A percentile compares a stretch with the other conserved stretches of the same genome.
Conservation (phyloP, 2,888 invertebrate species). For the Drosophila neutralis region DNA sequence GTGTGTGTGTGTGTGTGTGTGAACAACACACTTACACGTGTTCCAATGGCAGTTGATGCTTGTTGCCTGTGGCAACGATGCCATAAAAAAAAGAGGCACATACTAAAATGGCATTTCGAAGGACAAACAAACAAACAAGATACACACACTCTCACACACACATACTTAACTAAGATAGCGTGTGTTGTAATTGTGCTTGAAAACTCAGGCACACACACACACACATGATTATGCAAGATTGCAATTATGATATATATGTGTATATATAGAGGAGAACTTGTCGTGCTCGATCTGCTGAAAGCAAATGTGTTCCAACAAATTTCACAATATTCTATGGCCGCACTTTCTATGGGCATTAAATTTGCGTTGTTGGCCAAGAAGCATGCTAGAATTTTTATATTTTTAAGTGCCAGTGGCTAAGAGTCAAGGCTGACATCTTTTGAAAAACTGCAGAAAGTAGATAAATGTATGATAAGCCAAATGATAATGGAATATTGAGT, state of each 20-base stretch:
- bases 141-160: conserved; percentile 18
- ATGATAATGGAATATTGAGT: background rate
- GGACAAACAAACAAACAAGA: conserved; percentile 74
- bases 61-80: conserved; percentile 29
- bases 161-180: conserved; percentile 6
- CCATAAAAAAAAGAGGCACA: conserved; percentile 68
- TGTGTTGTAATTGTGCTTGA: conserved; percentile 63
- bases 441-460: conserved; percentile 1
- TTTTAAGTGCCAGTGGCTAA: conserved; percentile 36
- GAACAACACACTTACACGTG: conserved; percentile 70
- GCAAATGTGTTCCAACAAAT: conserved; percentile 23
- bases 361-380: conserved; percentile 16
- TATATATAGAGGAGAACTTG: conserved; percentile 54
- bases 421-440: conserved; percentile 34
- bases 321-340: conserved; percentile 7
- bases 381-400: conserved; percentile 34
- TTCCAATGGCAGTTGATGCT: conserved; percentile 44
- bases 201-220: conserved; percentile 61
- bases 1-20: conserved; percentile 15
- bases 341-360: conserved; percentile 15
- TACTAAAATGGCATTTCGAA: conserved; percentile 72
- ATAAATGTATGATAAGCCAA: background rate
- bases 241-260: conserved; percentile 78
- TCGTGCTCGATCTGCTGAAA: conserved; percentile 46
- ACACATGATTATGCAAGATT: conserved; percentile 72